These are phyloP conservation scores for Crotophaga sulcirostris DNA, from an alignment of 2,113 vertebrate species.

Conservation along the genomic window DNA sequence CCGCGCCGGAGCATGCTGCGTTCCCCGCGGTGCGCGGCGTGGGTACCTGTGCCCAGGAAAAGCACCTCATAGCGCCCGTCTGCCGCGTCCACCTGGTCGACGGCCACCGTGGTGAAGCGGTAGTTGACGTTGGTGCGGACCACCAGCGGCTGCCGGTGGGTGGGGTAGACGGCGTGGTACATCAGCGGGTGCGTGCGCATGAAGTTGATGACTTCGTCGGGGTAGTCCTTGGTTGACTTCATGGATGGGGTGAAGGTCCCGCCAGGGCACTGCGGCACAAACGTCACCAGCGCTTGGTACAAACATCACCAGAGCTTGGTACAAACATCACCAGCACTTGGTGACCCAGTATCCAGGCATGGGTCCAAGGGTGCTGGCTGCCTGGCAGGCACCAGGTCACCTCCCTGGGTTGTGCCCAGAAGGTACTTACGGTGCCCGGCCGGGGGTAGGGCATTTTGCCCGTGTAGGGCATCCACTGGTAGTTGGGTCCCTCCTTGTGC, in stretches of 20 bases:
- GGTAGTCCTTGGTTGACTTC: constrained; percentile 99
- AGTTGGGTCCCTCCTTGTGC: constrained; percentile 97
- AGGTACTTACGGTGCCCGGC: constrained; percentile 90
- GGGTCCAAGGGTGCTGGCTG: accelerated
- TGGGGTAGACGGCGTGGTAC: constrained; percentile 93
- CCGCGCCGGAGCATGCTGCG: constrained; percentile 58
- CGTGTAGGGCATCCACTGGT: constrained; percentile 97
- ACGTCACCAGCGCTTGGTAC: not conserved
- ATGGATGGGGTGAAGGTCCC: constrained; percentile 97
- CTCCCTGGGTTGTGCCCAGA: accelerated
- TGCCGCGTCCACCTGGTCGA: constrained; percentile 96
- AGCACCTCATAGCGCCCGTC: constrained; percentile 98
- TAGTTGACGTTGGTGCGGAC: constrained; percentile 94
- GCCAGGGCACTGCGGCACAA: constrained; percentile 86
- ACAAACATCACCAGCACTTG: not conserved
- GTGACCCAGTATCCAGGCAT: accelerated
- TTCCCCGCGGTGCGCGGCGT: constrained; percentile 70
- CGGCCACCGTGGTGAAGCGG: constrained; percentile 94
- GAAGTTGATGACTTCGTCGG: constrained; percentile 98
- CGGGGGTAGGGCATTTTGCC: constrained; percentile 98
- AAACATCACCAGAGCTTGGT: not conserved
- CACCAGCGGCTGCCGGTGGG: constrained; percentile 94
- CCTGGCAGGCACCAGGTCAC: accelerated
- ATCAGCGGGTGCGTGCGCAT: constrained; percentile 97
- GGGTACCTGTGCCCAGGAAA: constrained; percentile 98